Evolutionary conservation across 2,797 vertebrate species (phyloP).

Genomic region (Chromobotia macracanthus): DNA sequence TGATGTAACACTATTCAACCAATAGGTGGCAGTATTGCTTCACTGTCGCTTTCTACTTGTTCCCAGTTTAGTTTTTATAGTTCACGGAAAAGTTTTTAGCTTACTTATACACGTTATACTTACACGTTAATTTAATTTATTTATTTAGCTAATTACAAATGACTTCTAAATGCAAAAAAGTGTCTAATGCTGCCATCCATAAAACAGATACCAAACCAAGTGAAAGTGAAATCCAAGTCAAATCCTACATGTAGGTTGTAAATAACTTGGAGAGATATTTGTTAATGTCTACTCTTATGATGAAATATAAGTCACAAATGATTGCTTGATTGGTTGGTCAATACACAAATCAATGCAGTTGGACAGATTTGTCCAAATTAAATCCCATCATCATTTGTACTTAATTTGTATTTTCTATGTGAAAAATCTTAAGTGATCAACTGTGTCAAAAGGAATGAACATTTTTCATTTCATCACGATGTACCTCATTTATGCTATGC

Average conservation of each 20-base stretch:
- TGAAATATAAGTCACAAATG: no score
- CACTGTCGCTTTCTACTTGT: no score
- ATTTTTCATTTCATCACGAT: neutral
- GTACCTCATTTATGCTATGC: neutral
- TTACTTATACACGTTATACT: neutral
- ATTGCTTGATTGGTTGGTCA: neutral
- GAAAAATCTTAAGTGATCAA: no score
- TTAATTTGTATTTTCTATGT: no score
- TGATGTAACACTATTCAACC: neutral
- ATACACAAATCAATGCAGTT: neutral
- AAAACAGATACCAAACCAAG: no score
- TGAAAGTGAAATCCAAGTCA: no score
- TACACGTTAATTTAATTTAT: neutral
- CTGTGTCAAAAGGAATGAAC: neutral
- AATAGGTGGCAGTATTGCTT: conserved; percentile 7
- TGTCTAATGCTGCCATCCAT: no score
- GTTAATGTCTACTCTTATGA: no score
- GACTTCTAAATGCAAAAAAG: neutral
- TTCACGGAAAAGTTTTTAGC: no score
- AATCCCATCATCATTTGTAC: no score
- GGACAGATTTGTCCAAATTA: neutral
- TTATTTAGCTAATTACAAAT: neutral
- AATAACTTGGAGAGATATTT: no score
- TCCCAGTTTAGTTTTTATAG: no score
- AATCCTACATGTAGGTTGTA: neutral